Evolutionary conservation across 2,797 vertebrate genomes (phyloP), one percentile per base, ranked within the genome.

Genomic region (Aselliscus stoliczkanus): DNA sequence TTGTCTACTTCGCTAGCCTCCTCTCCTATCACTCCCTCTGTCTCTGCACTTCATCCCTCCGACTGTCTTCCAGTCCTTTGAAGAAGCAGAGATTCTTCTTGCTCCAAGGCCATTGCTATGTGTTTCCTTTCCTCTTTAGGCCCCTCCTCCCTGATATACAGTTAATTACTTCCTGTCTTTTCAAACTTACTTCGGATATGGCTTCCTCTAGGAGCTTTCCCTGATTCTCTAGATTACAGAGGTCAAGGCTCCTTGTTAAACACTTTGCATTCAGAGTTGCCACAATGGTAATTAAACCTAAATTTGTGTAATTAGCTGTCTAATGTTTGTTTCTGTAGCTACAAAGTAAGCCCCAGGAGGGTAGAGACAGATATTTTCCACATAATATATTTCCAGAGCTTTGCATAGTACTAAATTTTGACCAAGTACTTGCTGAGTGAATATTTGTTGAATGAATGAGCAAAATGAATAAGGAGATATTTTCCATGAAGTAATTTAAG

Each of bases 301-400:
- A 80, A 79, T 88, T 90, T 95, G 52, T 89, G n/a, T 94, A 91
- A 95, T 94, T 96, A 96, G 64, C 65, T 92, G n/a, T 83, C 69
- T 94, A 94, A 94, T 92, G 86, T 88, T 85, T 94, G 50, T 96
- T 97, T 94, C 58, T 21, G 25, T 89, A 42, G 67, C 21, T 86
- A 82, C 62, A 90, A 90, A 90, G 67, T 39, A 93, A 80, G 52
- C 39, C 73, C 56, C 82, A 60, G 52, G 64, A 96, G 79, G 58
- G n/a, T 50, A 92, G 52, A 47, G 56, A 75, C 65, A 95, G 58
- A 89, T 80, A 54, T 95, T 95, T 91, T 79, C 88, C 87, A 94
- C 11, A 42, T 80, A 72, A 18, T 72, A 21, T 92, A 42, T 77
- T 92, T 90, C 47, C 15, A n/a, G 39, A 84, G 76, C 18, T 70